Evolutionary conservation across 2,888 invertebrate genomes (phyloP).

Genomic region (Orchesellides sinensis): DNA sequence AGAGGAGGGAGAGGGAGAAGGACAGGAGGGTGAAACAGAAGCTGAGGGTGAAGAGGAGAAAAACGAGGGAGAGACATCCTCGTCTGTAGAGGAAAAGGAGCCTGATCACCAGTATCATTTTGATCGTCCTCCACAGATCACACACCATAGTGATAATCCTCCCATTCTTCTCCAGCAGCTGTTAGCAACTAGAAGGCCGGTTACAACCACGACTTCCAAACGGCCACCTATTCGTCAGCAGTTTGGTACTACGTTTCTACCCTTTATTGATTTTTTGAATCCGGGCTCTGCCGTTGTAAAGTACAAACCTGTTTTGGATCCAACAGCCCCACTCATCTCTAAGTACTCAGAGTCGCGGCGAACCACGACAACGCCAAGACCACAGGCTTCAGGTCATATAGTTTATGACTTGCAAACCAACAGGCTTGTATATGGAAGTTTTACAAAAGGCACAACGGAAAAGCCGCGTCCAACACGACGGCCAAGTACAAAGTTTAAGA

Average conservation of each 20-base stretch:
- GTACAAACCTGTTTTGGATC: constrained; percentile 48
- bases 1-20: constrained; percentile 21
- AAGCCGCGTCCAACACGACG: constrained; percentile 37
- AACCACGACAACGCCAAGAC: constrained; percentile 37
- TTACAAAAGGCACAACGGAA: constrained; percentile 42
- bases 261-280: constrained; percentile 51
- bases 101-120: constrained; percentile 51
- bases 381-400: too few species aligned
- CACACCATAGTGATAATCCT: background rate
- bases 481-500: constrained; percentile 37
- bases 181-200: constrained; percentile 9
- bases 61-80: background rate
- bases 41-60: background rate
- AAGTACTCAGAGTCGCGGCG: constrained; percentile 1
- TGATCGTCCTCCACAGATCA: constrained; percentile 17
- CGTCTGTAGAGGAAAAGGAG: constrained; percentile 23
- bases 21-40: constrained; percentile 31
- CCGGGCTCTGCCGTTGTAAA: constrained; percentile 31
- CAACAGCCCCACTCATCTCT: constrained; percentile 21
- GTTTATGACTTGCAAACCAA: constrained; percentile 49
- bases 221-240: constrained; percentile 35
- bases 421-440: constrained; percentile 28
- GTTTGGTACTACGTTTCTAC: constrained; percentile 47
- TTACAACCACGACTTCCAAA: constrained; percentile 9
- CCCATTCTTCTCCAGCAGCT: constrained; percentile 37